These are phyloP conservation scores for Eudasyphora cyanicolor DNA, from an alignment of 2,888 invertebrate genomes.

Conservation along the genomic window DNA sequence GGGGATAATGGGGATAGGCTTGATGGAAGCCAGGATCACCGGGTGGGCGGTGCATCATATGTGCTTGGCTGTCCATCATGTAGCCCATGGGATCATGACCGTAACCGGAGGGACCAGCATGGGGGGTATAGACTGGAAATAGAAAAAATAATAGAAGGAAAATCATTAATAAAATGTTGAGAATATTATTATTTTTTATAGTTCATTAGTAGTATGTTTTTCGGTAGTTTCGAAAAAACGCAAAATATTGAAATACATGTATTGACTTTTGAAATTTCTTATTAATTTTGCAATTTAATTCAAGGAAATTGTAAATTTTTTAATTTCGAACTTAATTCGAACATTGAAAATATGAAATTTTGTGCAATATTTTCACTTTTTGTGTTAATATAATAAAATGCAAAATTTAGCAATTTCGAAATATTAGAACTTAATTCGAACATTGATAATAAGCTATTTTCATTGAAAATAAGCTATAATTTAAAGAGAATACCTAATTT, in stretches of 20 bases:
- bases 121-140: slow-evolving; percentile 90
- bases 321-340: slow-evolving; percentile 69
- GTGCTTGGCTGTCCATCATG: slow-evolving; percentile 98
- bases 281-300: too few relatives aligned
- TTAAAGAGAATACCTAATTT: too few relatives aligned
- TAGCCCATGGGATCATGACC: slow-evolving; percentile 98
- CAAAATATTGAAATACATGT: slow-evolving; percentile 19
- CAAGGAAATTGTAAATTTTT: slow-evolving; percentile 65
- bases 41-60: slow-evolving; percentile 98
- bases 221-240: too few relatives aligned
- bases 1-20: slow-evolving; percentile 94
- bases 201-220: too few relatives aligned
- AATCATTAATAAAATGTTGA: not conserved
- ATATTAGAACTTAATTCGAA: too few relatives aligned
- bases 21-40: slow-evolving; percentile 96
- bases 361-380: too few relatives aligned
- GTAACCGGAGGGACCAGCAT: slow-evolving; percentile 97
- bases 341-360: too few relatives aligned
- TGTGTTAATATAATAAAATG: too few relatives aligned
- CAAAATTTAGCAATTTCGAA: too few relatives aligned
- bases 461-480: too few relatives aligned
- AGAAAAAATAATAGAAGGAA: not conserved
- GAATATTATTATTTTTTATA: not conserved
- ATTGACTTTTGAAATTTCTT: too few relatives aligned
- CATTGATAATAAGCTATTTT: too few relatives aligned